These are phyloP conservation scores for Podiceps cristatus DNA, from an alignment of 2,113 vertebrate species.

Conservation along the genomic window DNA sequence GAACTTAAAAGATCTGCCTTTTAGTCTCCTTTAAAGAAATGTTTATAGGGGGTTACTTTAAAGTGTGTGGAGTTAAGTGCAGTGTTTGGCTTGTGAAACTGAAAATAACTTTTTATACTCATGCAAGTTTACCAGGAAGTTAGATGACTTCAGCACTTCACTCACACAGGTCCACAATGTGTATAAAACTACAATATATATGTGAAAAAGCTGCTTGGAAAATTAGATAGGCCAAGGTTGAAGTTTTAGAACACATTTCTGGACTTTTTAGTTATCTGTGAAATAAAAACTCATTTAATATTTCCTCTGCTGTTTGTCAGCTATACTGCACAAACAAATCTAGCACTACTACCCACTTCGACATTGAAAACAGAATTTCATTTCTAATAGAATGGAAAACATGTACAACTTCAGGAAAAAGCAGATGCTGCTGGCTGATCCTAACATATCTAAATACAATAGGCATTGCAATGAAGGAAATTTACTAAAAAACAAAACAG, in stretches of 20 bases:
- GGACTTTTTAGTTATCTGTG: background rate
- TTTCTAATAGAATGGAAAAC: background rate
- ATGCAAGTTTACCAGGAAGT: background rate
- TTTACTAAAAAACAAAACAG: background rate
- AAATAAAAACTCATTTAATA: background rate
- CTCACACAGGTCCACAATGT: background rate
- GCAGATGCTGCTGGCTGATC: background rate
- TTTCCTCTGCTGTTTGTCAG: background rate
- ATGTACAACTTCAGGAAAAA: background rate
- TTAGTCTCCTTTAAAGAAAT: background rate
- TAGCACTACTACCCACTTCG: background rate
- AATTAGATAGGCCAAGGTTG: background rate
- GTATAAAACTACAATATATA: background rate
- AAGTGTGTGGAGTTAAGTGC: background rate
- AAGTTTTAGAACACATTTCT: background rate
- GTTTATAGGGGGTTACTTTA: background rate
- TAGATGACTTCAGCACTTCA: background rate
- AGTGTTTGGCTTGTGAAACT: background rate
- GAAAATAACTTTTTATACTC: background rate
- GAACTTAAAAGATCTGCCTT: background rate
- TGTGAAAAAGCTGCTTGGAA: background rate
- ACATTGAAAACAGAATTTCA: background rate
- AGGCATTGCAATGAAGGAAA: background rate
- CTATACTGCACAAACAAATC: background rate
- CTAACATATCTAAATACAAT: background rate